Conservation (phyloP, 2,888 invertebrate genomes). For the Caenorhabditis sp. region DNA sequence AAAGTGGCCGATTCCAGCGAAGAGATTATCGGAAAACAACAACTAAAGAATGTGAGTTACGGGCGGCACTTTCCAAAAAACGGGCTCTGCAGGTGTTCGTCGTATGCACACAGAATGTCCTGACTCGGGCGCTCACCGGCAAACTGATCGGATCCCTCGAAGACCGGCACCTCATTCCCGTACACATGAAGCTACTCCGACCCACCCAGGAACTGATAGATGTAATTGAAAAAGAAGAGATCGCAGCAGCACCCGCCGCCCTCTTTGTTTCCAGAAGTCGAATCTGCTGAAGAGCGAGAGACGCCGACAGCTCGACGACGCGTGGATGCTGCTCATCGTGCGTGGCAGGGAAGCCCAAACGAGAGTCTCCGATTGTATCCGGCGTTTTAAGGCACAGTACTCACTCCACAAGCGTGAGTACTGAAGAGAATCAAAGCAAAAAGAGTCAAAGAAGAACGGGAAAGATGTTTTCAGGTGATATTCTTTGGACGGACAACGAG, state of each 20-base stretch:
- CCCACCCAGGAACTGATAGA: constrained; percentile 44
- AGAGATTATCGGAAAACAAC: constrained; percentile 10
- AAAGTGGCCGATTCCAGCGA: constrained; percentile 35
- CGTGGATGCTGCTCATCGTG: constrained; percentile 29
- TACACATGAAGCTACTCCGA: constrained; percentile 30
- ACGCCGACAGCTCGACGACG: constrained; percentile 21
- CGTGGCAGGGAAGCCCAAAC: constrained; percentile 30
- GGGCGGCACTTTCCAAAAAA: neutral
- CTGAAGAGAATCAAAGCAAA: neutral
- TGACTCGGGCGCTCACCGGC: constrained; percentile 28
- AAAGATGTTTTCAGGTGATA: constrained; percentile 40
- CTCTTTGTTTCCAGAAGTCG: constrained; percentile 46
- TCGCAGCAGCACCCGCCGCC: neutral
- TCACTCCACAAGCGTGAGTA: constrained; percentile 25
- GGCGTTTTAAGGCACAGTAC: constrained; percentile 17
- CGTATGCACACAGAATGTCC: constrained; percentile 25
- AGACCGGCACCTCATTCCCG: constrained; percentile 21
- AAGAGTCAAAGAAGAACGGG: neutral
- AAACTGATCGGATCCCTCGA: constrained; percentile 35
- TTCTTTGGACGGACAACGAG: constrained; percentile 31
- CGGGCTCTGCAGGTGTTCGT: constrained; percentile 27
- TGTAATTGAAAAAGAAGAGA: constrained; percentile 35
- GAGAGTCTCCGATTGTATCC: constrained; percentile 13
- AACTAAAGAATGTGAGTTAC: constrained; percentile 25
- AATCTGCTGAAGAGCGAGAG: constrained; percentile 28